Percentiles rank a stretch among this genome's conserved stretches.
These are phyloP conservation scores for Erpornis zantholeuca DNA, from an alignment of 2,113 vertebrate species.

Conservation along the genomic window DNA sequence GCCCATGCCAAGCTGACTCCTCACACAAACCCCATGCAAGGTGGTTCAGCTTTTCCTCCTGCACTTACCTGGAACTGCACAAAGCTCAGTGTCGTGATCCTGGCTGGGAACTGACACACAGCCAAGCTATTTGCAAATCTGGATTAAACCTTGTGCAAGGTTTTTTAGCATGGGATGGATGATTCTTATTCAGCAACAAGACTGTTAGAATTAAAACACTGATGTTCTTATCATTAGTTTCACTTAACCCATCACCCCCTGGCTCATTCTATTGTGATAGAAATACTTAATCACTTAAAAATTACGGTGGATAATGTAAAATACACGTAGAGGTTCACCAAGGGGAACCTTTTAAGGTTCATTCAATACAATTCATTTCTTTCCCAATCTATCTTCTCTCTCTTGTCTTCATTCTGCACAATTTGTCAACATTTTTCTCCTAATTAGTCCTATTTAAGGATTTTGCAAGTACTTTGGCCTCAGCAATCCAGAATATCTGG, in stretches of 20 bases:
- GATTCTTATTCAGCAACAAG: neutral
- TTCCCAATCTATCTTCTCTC: neutral
- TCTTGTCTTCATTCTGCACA: neutral
- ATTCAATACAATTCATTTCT: neutral
- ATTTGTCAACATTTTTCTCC: slow-evolving; percentile 11
- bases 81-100: neutral
- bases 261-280: neutral
- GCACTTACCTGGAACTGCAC: neutral
- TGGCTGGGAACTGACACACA: neutral
- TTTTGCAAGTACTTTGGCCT: neutral
- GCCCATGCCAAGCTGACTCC: neutral
- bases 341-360: neutral
- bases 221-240: neutral
- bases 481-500: slow-evolving; percentile 37
- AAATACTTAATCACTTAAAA: neutral
- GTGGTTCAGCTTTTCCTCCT: neutral
- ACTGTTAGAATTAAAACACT: neutral
- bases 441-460: slow-evolving; percentile 25
- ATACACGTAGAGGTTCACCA: neutral
- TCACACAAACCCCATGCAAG: neutral
- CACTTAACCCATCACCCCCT: neutral
- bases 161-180: neutral
- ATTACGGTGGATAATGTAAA: neutral
- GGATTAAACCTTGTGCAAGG: neutral
- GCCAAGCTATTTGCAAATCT: neutral